Evolutionary conservation across 2,888 invertebrate genomes (phyloP), one percentile per base, ranked within the genome.

Genomic region (Ecliptopera silaceata): DNA sequence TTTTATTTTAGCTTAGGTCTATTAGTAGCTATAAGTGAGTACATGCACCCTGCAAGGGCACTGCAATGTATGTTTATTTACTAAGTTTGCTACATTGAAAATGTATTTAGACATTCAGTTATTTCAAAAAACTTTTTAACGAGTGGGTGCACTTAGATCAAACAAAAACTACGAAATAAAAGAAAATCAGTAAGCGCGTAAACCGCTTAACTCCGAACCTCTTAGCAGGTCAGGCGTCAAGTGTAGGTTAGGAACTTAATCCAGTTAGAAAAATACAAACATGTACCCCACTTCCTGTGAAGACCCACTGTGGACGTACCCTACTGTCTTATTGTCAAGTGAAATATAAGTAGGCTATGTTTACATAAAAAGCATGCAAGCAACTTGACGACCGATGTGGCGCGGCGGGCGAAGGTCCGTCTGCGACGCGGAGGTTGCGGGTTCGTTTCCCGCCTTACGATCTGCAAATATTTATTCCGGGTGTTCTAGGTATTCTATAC

Each of bases 181-280:
- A 57, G 48, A 41, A 60, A 64, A 57, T 61, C 52, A 65, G 66
- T 66, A 65, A 69, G 64, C 50, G 66, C 68, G 56, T 80, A 76
- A 79, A 74, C 72, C 70, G 81, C 77, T 82, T 77, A 80, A 71
- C 72, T 79, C 74, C 73, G 26, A 90, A 88, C 90, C 89, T 80
- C 70, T 82, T 83, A 90, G 82, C 87, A 76, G 86, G 86, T 87
- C 88, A 88, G 69, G 50, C 60, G 70, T 73, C 78, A 84, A 87
- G 87, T 78, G 75, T 80, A 86, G 89, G 90, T 88, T 89, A 72
- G 53, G 36, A 72, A 77, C 70, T 61, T 90, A 90, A 91, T 88
- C 91, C 87, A 78, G 82, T 91, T 89, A 88, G 87, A 91, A 75
- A 90, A 84, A 82, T 87, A 91, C 88, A 90, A 91, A 90, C 87